These are phyloP conservation scores for Camponotus fellah DNA, from an alignment of 2,888 invertebrate species.

Conservation along the genomic window DNA sequence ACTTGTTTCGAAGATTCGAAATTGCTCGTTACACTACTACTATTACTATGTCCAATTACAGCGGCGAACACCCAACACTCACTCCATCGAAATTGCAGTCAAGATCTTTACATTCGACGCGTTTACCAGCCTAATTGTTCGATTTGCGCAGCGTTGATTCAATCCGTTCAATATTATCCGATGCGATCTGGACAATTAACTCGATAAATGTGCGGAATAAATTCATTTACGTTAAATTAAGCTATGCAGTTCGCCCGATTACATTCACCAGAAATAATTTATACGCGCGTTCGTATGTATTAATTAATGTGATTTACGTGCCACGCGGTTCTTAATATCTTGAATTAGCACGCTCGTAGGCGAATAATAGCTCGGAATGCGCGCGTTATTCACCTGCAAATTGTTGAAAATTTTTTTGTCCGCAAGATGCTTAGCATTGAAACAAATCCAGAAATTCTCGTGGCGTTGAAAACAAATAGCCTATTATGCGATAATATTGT, in stretches of 20 bases:
- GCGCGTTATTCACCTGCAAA: background rate
- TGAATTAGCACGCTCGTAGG: conserved; percentile 3
- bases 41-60: background rate
- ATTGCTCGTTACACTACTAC: conserved; percentile 10
- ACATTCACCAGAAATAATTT: conserved; percentile 27
- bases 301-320: conserved; percentile 31
- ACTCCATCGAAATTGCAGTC: background rate
- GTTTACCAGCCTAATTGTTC: conserved; percentile 7
- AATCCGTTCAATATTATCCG: conserved; percentile 20
- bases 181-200: background rate
- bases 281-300: conserved; percentile 11
- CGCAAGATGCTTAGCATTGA: background rate
- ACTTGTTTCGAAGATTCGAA: conserved; percentile 27
- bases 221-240: conserved; percentile 23
- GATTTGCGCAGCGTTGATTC: conserved; percentile 7
- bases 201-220: background rate
- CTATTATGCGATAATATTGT: background rate
- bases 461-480: background rate
- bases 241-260: conserved; percentile 10
- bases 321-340: conserved; percentile 8
- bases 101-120: background rate
- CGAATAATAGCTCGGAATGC: background rate
- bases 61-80: background rate
- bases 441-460: background rate
- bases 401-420: background rate